Percentiles rank a stretch among this genome's conserved stretches.
Evolutionary conservation across 2,113 vertebrate species (phyloP).

Genomic region (Spea multiplicata): DNA sequence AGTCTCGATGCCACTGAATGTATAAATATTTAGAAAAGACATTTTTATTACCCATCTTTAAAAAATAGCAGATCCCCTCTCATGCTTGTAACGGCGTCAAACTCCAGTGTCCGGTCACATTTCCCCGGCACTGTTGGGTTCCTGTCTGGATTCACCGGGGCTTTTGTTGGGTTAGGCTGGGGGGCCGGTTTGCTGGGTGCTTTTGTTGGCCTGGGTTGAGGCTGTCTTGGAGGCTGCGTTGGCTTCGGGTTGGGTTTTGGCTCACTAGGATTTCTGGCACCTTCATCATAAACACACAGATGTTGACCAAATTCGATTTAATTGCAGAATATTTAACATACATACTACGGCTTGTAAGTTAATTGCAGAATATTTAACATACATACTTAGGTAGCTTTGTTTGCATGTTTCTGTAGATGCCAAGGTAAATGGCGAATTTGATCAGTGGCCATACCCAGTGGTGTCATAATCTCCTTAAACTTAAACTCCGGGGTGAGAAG

Average conservation of each 20-base stretch:
- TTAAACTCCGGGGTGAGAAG: too few species aligned
- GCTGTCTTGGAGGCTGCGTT: constrained; percentile 1
- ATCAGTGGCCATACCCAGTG: too few species aligned
- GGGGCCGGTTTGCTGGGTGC: not conserved
- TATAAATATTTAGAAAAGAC: too few species aligned
- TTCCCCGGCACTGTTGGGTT: constrained; percentile 46
- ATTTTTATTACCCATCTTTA: constrained; percentile 56
- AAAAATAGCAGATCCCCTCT: constrained; percentile 62
- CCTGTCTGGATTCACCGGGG: not conserved
- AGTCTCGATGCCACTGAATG: too few species aligned
- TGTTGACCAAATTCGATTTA: too few species aligned
- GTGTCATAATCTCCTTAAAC: too few species aligned
- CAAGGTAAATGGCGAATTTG: too few species aligned
- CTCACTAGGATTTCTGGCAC: not conserved
- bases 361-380: too few species aligned
- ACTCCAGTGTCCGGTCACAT: constrained; percentile 56
- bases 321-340: too few species aligned
- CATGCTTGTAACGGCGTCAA: constrained; percentile 62
- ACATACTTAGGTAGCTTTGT: too few species aligned
- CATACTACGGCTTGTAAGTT: too few species aligned
- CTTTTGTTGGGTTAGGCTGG: not conserved
- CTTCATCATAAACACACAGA: constrained; percentile 4
- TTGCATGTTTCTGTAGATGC: too few species aligned
- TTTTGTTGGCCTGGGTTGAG: not conserved
- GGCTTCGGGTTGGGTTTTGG: constrained; percentile 16